phyloP scores from a whole-genome alignment of 2,888 invertebrate genomes.

The Drosophila niveifrons region DNA sequence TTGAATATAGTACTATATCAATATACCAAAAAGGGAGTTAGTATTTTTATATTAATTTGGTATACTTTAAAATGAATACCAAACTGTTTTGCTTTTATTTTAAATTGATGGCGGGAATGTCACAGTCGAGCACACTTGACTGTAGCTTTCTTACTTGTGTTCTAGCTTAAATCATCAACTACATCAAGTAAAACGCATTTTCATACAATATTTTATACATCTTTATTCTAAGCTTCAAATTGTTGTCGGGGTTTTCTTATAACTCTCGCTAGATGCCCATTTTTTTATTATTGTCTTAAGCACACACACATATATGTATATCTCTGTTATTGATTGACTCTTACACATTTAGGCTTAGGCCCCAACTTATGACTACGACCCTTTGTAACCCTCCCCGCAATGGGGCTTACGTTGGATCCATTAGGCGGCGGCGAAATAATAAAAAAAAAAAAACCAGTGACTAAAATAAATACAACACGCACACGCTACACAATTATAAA shows the following conservation, averaged over 20 bases:
- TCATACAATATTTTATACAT: conserved; percentile 23
- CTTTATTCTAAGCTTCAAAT: conserved; percentile 39
- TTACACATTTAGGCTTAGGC: conserved; percentile 66
- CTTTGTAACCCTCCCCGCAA: conserved; percentile 20
- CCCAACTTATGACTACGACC: conserved; percentile 71
- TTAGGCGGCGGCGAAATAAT: conserved; percentile 19
- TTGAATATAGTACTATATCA: too few species aligned
- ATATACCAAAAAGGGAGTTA: too few species aligned
- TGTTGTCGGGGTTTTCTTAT: conserved; percentile 3
- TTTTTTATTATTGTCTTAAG: conserved; percentile 4
- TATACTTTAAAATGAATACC: too few species aligned
- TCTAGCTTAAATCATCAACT: too few species aligned
- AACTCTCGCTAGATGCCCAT: conserved; percentile 19
- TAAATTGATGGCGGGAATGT: too few species aligned
- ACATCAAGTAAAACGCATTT: not conserved
- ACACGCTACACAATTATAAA: conserved; percentile 27
- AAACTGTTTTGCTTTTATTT: too few species aligned
- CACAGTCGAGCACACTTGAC: too few species aligned
- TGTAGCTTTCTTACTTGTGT: too few species aligned
- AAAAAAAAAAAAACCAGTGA: conserved; percentile 50
- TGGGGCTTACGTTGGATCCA: conserved; percentile 6
- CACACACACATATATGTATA: not conserved
- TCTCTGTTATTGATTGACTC: conserved; percentile 62
- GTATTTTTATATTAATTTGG: too few species aligned
- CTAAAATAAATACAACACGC: conserved; percentile 69